Evolutionary conservation across 2,888 invertebrate genomes (phyloP).

Genomic region (Amaurobius ferox): DNA sequence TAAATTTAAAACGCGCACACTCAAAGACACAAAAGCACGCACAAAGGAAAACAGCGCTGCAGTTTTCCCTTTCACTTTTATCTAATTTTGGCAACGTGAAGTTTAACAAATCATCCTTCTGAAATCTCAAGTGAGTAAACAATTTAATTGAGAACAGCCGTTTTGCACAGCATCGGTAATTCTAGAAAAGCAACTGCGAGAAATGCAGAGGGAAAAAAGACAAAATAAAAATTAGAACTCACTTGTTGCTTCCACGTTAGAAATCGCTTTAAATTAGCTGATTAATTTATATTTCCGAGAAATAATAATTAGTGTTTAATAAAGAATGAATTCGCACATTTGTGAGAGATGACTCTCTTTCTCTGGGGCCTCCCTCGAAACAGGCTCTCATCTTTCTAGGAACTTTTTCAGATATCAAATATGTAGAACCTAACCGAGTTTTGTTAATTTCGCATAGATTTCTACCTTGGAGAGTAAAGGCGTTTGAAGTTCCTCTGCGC

Average conservation of each 20-base stretch:
- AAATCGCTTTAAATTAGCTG: conserved; percentile 18
- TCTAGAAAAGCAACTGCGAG: neutral
- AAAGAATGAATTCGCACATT: conserved; percentile 10
- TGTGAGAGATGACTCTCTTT: neutral
- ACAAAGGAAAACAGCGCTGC: neutral
- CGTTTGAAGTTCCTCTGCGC: neutral
- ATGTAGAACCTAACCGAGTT: conserved; percentile 10
- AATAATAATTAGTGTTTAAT: conserved; percentile 13
- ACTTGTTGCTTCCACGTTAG: conserved; percentile 8
- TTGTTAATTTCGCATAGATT: conserved; percentile 12
- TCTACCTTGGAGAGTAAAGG: neutral
- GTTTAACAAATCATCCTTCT: neutral
- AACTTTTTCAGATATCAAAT: conserved; percentile 13
- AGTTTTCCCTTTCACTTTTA: neutral
- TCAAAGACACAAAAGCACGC: neutral
- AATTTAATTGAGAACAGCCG: conserved; percentile 10
- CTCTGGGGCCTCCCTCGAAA: neutral
- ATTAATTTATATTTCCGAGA: conserved; percentile 6
- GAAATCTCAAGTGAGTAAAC: conserved; percentile 4
- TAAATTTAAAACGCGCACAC: no score
- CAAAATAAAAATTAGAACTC: neutral
- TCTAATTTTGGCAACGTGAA: neutral
- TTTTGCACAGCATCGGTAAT: neutral
- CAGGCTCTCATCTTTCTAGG: neutral
- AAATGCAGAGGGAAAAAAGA: neutral